A percentile compares a stretch with the other conserved stretches of the same genome.
Evolutionary conservation across 64 coral and sea anemone species (phyloP).

Genomic region (Orbicella faveolata): DNA sequence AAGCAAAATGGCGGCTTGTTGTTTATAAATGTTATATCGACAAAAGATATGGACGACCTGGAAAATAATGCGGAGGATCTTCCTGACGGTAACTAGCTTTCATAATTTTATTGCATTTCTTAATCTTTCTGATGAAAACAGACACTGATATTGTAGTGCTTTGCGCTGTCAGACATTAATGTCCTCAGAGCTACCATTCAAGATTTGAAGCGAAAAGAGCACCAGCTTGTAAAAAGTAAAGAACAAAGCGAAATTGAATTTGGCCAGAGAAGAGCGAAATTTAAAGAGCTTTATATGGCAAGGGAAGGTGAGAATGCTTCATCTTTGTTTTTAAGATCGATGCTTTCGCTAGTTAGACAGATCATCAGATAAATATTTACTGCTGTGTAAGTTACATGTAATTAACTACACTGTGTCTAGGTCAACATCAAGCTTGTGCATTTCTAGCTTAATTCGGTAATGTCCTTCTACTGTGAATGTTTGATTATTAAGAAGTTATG

Average conservation of each 20-base stretch:
- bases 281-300: slow-evolving; percentile 86
- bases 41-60: background rate
- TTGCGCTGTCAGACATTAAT: slow-evolving; percentile 51
- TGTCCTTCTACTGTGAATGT: too few relatives aligned
- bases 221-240: slow-evolving; percentile 60
- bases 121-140: background rate
- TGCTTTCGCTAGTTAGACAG: background rate
- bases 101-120: background rate
- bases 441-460: too few relatives aligned
- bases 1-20: slow-evolving; percentile 16
- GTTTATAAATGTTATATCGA: slow-evolving; percentile 22
- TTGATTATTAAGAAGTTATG: too few relatives aligned
- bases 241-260: slow-evolving; percentile 90
- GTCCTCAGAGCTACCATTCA: slow-evolving; percentile 53
- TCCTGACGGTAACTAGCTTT: slow-evolving; percentile 20
- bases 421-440: too few relatives aligned
- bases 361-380: too few relatives aligned
- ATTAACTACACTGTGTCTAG: too few relatives aligned
- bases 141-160: background rate
- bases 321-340: background rate
- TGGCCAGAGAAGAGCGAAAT: slow-evolving; percentile 87
- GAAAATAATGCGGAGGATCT: slow-evolving; percentile 23
- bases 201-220: slow-evolving; percentile 52
- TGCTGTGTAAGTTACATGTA: too few relatives aligned
- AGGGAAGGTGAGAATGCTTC: slow-evolving; percentile 71